Percentiles rank a stretch among this genome's conserved stretches.
Evolutionary conservation across 2,797 vertebrate genomes (phyloP).

Genomic region (Pogonophryne albipinna): DNA sequence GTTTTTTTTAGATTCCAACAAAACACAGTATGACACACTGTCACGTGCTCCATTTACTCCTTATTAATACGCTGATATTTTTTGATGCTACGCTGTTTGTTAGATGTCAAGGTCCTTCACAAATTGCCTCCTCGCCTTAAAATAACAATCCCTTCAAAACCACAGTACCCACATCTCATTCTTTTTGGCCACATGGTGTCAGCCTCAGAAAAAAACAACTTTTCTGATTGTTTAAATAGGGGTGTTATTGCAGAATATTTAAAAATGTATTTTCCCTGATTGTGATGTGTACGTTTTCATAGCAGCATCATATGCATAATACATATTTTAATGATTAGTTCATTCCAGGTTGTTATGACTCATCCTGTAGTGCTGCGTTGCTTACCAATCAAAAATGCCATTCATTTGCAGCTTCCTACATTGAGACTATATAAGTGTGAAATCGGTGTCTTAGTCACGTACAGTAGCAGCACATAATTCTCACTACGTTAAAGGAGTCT

Average conservation of each 20-base stretch:
- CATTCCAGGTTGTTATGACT: conserved; percentile 12
- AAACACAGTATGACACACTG: conserved; percentile 40
- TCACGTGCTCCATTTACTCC: conserved; percentile 37
- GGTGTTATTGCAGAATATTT: neutral
- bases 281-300: conserved; percentile 20
- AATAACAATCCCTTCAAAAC: conserved; percentile 4
- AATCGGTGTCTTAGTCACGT: conserved; percentile 1
- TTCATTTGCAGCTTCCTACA: neutral
- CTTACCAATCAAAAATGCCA: neutral
- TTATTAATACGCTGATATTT: neutral
- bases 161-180: conserved; percentile 1
- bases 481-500: neutral
- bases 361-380: neutral
- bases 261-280: neutral
- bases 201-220: neutral
- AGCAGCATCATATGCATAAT: conserved; percentile 4
- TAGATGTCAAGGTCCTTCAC: neutral
- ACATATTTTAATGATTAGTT: conserved; percentile 10
- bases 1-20: conserved; percentile 19
- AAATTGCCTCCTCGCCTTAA: conserved; percentile 5
- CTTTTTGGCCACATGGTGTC: conserved; percentile 5
- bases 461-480: conserved; percentile 1
- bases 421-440: neutral
- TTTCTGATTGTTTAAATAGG: conserved; percentile 1
- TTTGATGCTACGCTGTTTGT: neutral